phyloP scores from a whole-genome alignment of 2,113 vertebrate species.

The Centropus bengalensis region DNA sequence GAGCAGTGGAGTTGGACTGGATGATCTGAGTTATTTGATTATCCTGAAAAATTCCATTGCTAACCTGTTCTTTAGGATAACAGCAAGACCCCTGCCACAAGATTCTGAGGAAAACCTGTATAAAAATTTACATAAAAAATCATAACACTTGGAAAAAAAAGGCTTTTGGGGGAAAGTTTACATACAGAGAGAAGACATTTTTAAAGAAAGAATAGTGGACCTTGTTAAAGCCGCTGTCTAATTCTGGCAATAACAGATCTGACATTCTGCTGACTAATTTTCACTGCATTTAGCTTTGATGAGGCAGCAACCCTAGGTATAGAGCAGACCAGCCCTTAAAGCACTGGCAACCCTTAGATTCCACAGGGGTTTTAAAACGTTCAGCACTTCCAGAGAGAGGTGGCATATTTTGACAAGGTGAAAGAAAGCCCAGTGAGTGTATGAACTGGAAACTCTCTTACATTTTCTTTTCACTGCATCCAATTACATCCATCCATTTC shows the following conservation, averaged over 20 bases:
- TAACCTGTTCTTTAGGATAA: slow-evolving; percentile 6
- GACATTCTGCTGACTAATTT: neutral
- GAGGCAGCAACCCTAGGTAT: neutral
- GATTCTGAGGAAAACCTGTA: neutral
- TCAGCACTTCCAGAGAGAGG: neutral
- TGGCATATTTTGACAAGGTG: neutral
- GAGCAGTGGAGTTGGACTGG: neutral
- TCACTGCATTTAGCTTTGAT: neutral
- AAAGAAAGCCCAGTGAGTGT: neutral
- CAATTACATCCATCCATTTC: neutral
- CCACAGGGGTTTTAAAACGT: neutral
- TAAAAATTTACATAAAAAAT: neutral
- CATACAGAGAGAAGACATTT: neutral
- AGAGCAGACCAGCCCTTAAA: neutral
- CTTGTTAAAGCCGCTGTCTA: neutral
- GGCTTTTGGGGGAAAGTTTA: neutral
- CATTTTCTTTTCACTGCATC: neutral
- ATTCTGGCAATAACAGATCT: neutral
- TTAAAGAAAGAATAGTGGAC: slow-evolving; percentile 24
- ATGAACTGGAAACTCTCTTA: neutral
- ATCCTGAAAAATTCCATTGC: neutral
- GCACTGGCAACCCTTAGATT: neutral
- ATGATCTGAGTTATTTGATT: neutral
- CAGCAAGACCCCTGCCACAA: neutral
- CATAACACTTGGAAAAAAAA: slow-evolving; percentile 2